A percentile compares a stretch with the other conserved stretches of the same genome.
phyloP scores from a whole-genome alignment of 2,888 invertebrate genomes.

The Lasiommata megera region DNA sequence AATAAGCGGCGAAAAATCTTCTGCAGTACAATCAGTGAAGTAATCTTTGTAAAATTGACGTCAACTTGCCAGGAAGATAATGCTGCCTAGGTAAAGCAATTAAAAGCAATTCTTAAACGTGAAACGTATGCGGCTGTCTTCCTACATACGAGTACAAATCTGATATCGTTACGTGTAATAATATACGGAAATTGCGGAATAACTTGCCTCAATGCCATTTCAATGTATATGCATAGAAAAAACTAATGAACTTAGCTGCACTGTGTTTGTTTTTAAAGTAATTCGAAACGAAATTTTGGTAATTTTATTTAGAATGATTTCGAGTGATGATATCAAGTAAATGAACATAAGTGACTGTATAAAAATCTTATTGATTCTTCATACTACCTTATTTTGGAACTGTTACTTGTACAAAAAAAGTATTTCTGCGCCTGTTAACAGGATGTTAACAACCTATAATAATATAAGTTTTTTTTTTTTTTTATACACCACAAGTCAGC shows the following conservation, averaged over 20 bases:
- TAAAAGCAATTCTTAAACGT: constrained; percentile 17
- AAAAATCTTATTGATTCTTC: too few species aligned
- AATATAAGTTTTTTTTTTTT: too few species aligned
- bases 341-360: too few species aligned
- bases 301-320: too few species aligned
- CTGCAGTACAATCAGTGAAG: constrained; percentile 1
- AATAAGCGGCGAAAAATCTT: constrained; percentile 1
- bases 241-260: neutral
- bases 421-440: too few species aligned
- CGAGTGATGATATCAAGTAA: too few species aligned
- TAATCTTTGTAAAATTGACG: constrained; percentile 22
- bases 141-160: constrained; percentile 17
- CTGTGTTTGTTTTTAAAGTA: too few species aligned
- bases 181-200: constrained; percentile 21
- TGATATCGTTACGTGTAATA: constrained; percentile 11
- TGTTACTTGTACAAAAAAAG: too few species aligned
- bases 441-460: too few species aligned
- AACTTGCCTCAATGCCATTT: neutral
- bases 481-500: too few species aligned
- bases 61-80: constrained; percentile 27
- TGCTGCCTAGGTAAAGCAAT: constrained; percentile 7
- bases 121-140: constrained; percentile 10
- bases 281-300: too few species aligned
- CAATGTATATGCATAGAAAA: constrained; percentile 1
- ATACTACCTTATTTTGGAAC: too few species aligned